phyloP scores from a whole-genome alignment of 2,113 vertebrate genomes.

The Sitta europaea region DNA sequence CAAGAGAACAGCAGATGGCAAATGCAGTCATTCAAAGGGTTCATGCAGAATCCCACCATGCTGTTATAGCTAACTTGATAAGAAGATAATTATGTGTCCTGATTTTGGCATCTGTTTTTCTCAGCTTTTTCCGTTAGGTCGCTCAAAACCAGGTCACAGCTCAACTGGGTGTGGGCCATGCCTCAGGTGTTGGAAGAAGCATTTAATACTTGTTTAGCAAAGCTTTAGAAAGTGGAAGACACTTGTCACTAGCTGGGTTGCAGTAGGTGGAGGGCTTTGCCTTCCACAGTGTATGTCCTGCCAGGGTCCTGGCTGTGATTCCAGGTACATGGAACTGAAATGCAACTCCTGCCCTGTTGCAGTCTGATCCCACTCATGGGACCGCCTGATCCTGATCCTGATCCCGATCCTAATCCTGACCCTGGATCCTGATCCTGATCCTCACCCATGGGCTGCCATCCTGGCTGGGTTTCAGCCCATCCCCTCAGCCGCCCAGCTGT shows the following conservation, averaged over 20 bases:
- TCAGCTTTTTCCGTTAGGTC: neutral
- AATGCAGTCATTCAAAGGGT: neutral
- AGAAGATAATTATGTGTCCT: neutral
- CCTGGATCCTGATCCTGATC: no score
- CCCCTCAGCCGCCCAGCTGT: neutral
- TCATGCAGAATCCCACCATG: neutral
- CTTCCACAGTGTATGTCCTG: neutral
- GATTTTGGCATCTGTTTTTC: constrained; percentile 26
- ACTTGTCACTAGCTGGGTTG: neutral
- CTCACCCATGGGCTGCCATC: accelerated
- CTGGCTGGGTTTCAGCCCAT: neutral
- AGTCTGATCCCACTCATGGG: neutral
- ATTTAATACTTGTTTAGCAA: neutral
- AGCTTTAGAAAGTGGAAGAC: neutral
- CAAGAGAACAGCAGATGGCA: constrained; percentile 17
- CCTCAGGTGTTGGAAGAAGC: neutral
- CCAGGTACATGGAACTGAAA: accelerated
- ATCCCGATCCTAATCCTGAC: no score
- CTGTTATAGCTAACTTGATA: neutral
- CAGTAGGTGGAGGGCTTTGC: neutral
- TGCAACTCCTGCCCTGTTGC: neutral
- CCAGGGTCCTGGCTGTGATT: neutral
- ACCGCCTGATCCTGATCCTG: no score
- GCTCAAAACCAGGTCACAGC: neutral
- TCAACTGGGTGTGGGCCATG: neutral